phyloP scores from a whole-genome alignment of 2,113 vertebrate genomes.

The Accipiter cooperii region DNA sequence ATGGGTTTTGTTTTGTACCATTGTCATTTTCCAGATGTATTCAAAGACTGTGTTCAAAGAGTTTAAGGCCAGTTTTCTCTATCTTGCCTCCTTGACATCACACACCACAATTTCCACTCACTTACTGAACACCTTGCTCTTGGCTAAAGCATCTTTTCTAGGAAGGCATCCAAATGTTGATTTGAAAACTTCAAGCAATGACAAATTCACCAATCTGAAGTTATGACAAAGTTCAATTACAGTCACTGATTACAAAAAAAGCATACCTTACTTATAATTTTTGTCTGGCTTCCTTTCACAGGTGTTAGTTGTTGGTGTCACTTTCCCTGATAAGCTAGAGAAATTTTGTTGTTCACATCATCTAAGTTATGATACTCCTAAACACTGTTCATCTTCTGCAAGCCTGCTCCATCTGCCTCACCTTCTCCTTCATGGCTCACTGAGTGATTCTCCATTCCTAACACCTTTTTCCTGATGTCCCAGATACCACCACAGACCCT shows the following conservation, averaged over 20 bases:
- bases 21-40: not conserved
- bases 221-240: not conserved
- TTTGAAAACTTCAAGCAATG: conserved; percentile 7
- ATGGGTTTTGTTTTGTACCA: not conserved
- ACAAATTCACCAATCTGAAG: not conserved
- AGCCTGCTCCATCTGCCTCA: not conserved
- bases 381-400: not conserved
- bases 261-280: not conserved
- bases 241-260: not conserved
- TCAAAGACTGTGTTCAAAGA: not conserved
- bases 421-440: not conserved
- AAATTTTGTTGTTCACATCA: not conserved
- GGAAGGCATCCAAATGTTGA: conserved; percentile 13
- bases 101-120: not conserved
- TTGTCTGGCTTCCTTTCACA: not conserved
- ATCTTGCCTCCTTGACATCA: not conserved
- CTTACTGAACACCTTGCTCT: conserved; percentile 9
- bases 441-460: not conserved
- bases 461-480: not conserved
- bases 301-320: not conserved
- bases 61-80: not conserved
- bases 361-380: not conserved
- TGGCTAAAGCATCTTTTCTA: conserved; percentile 8
- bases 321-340: not conserved
- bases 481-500: not conserved